A percentile compares a stretch with the other conserved stretches of the same genome.
These are phyloP conservation scores for Caenorhabditis wallacei DNA, from an alignment of 2,888 invertebrate genomes.

Conservation along the genomic window DNA sequence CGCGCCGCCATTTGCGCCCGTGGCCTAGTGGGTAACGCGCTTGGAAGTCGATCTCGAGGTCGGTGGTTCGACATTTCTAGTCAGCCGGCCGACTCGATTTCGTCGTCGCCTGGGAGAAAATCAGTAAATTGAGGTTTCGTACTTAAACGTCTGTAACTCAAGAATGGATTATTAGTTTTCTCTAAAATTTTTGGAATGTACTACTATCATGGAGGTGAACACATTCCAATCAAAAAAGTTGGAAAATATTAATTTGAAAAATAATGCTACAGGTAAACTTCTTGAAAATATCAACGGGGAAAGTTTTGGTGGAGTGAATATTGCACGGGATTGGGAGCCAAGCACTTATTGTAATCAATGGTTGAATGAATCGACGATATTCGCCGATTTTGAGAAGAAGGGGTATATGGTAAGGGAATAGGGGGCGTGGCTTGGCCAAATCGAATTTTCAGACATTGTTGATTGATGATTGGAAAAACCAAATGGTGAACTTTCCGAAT, in stretches of 20 bases:
- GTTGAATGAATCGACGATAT: slow-evolving; percentile 49
- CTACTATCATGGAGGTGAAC: too few species aligned
- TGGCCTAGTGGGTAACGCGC: too few species aligned
- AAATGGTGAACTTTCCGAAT: slow-evolving; percentile 70
- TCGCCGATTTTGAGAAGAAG: slow-evolving; percentile 42
- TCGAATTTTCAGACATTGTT: slow-evolving; percentile 52
- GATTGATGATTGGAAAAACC: slow-evolving; percentile 71
- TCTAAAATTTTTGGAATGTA: too few species aligned
- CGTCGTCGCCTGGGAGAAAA: too few species aligned
- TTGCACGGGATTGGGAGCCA: slow-evolving; percentile 29
- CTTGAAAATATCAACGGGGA: slow-evolving; percentile 36
- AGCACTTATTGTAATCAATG: slow-evolving; percentile 35
- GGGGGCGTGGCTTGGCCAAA: background rate
- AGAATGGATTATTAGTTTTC: too few species aligned
- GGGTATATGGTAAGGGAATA: slow-evolving; percentile 53
- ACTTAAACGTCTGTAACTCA: too few species aligned
- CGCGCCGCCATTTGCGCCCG: too few species aligned
- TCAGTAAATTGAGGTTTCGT: too few species aligned
- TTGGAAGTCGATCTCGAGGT: too few species aligned
- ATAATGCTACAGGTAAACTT: slow-evolving; percentile 47
- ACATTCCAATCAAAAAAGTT: too few species aligned
- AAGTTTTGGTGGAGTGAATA: slow-evolving; percentile 18
- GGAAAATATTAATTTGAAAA: background rate
- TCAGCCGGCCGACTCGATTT: too few species aligned
- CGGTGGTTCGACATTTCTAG: too few species aligned